Percentiles rank a stretch among this genome's conserved stretches.
Conservation (phyloP, 1,140 invertebrate species). For the Condylostylus longicornis region DNA sequence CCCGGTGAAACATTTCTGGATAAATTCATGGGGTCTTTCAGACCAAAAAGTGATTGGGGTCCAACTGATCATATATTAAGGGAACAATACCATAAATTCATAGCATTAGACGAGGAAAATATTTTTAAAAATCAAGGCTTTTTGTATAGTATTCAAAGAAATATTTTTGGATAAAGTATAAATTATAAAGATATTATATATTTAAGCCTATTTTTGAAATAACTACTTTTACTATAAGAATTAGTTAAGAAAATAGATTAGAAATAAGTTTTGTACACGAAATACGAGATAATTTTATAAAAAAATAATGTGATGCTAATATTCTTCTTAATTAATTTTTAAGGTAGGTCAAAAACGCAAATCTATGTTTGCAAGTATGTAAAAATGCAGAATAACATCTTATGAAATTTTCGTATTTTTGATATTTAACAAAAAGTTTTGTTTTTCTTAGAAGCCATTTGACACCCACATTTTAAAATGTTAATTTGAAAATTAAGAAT, state of each 20-base stretch:
- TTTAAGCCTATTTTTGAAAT: neutral
- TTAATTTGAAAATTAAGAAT: neutral
- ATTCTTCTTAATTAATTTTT: too few relatives aligned
- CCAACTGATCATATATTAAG: slow-evolving; percentile 29
- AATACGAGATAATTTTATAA: neutral
- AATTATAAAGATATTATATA: neutral
- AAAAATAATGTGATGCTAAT: neutral
- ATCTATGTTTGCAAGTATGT: too few relatives aligned
- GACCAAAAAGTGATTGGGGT: slow-evolving; percentile 39
- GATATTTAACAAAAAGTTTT: too few relatives aligned
- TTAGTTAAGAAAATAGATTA: neutral
- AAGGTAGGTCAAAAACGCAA: too few relatives aligned
- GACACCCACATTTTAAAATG: neutral
- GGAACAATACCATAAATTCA: slow-evolving; percentile 26
- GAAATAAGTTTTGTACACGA: neutral
- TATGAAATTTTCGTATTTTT: neutral
- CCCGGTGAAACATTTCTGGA: slow-evolving; percentile 17
- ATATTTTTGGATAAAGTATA: slow-evolving; percentile 14
- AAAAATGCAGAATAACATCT: neutral
- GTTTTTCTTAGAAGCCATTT: too few relatives aligned
- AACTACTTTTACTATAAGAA: neutral
- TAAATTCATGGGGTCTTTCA: slow-evolving; percentile 35
- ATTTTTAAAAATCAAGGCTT: slow-evolving; percentile 15
- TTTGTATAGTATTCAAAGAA: slow-evolving; percentile 22
- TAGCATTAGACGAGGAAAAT: slow-evolving; percentile 16